A percentile compares a stretch with the other conserved stretches of the same genome.
Conservation (phyloP, 30 jellyfish, hydroid and myxozoan species). For the Sanderia malayensis region DNA sequence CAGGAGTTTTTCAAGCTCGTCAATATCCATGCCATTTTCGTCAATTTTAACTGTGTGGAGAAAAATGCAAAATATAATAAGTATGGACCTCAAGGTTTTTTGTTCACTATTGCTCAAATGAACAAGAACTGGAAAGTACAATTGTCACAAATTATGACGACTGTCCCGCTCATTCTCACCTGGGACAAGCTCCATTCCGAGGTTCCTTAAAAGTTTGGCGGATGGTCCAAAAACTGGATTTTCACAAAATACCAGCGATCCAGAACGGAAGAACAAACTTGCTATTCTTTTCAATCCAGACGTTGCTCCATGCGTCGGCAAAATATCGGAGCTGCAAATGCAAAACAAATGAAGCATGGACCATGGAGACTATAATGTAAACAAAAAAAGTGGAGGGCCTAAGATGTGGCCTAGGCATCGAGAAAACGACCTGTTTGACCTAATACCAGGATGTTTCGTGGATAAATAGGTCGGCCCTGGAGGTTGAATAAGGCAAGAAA, state of each 20-base stretch:
- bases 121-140: neutral
- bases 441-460: too few species aligned
- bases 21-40: slow-evolving; percentile 36
- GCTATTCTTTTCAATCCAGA: slow-evolving; percentile 17
- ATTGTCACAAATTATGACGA: neutral
- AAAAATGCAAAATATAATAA: neutral
- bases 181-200: neutral
- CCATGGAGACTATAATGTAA: neutral
- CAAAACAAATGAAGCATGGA: neutral
- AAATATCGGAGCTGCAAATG: slow-evolving; percentile 25
- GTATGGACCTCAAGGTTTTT: neutral
- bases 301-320: slow-evolving; percentile 52
- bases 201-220: neutral
- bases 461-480: too few species aligned
- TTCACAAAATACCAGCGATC: neutral
- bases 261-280: neutral
- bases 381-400: too few species aligned
- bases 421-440: too few species aligned
- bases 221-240: neutral
- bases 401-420: too few species aligned
- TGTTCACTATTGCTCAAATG: neutral
- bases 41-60: slow-evolving; percentile 16
- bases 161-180: neutral
- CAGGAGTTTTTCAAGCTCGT: slow-evolving; percentile 24
- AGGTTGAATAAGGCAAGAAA: neutral